Percentiles rank a stretch among this genome's conserved stretches.
These are phyloP conservation scores for Tenthredo distinguenda DNA, from an alignment of 2,888 invertebrate species.

Conservation along the genomic window DNA sequence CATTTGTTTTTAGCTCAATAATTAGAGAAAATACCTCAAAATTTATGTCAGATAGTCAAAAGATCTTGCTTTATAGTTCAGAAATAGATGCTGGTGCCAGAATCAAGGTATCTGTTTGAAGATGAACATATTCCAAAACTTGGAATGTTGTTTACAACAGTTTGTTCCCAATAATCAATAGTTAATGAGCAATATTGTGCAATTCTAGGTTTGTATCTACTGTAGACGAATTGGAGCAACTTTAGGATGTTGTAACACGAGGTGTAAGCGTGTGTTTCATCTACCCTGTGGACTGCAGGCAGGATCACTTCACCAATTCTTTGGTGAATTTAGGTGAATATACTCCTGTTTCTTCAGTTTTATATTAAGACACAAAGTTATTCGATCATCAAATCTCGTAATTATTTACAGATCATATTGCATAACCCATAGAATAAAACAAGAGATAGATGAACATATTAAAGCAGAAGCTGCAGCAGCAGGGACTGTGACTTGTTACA, in stretches of 20 bases:
- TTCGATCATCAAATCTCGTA: neutral
- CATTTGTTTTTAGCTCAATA: neutral
- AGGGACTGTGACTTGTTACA: constrained; percentile 80
- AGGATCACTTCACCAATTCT: constrained; percentile 84
- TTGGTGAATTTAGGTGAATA: constrained; percentile 80
- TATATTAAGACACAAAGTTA: neutral
- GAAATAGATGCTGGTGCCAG: neutral
- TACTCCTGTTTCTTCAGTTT: constrained; percentile 69
- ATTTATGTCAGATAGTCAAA: neutral
- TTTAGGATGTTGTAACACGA: constrained; percentile 84
- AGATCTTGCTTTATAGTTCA: neutral
- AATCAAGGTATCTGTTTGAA: neutral
- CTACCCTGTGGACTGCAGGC: constrained; percentile 86
- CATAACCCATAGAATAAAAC: constrained; percentile 81
- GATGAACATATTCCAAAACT: neutral
- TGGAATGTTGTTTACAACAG: neutral
- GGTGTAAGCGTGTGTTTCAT: constrained; percentile 87
- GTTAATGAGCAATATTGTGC: constrained; percentile 50
- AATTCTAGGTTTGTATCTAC: constrained; percentile 84
- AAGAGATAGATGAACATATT: constrained; percentile 76
- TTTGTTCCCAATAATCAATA: neutral
- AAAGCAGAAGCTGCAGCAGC: constrained; percentile 63
- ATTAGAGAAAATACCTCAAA: neutral
- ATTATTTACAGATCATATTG: constrained; percentile 82
- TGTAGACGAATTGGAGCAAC: constrained; percentile 85